Percentiles rank a stretch among this genome's conserved stretches.
Conservation (phyloP, 2,888 invertebrate genomes). For the Schizotus pectinicornis region DNA sequence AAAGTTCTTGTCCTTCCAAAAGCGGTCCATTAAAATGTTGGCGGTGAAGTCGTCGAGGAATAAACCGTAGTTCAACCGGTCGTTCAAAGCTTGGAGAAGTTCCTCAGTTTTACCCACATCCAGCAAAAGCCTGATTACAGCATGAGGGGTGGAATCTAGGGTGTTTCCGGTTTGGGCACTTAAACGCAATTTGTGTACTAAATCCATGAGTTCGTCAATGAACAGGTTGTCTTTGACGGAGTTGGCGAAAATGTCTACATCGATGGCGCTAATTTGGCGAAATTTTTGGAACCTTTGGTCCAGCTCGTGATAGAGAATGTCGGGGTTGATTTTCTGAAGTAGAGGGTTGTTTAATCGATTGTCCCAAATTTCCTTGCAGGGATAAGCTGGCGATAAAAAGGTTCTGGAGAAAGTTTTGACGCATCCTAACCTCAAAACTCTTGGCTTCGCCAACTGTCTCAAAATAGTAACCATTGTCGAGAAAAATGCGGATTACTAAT, state of each 20-base stretch:
- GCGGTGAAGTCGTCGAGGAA: conserved; percentile 84
- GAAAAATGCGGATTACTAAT: no score
- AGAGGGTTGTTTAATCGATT: conserved; percentile 67
- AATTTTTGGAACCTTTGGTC: conserved; percentile 70
- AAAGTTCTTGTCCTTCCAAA: conserved; percentile 73
- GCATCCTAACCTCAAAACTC: no score
- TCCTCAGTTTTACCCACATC: conserved; percentile 65
- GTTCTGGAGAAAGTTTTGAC: conserved; percentile 48
- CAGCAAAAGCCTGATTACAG: conserved; percentile 70
- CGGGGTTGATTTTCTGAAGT: conserved; percentile 66
- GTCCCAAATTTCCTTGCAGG: conserved; percentile 75
- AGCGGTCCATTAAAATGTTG: conserved; percentile 81
- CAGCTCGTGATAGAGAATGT: conserved; percentile 73
- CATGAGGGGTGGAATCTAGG: conserved; percentile 83
- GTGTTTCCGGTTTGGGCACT: conserved; percentile 74
- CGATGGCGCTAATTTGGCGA: conserved; percentile 74
- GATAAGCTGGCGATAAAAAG: conserved; percentile 75
- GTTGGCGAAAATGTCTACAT: conserved; percentile 84
- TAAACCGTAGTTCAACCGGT: conserved; percentile 86
- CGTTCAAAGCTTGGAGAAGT: conserved; percentile 75
- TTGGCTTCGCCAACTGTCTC: no score
- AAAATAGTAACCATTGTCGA: no score
- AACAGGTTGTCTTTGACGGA: conserved; percentile 65
- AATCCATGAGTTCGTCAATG: conserved; percentile 74
- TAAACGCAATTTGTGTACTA: conserved; percentile 74